These are phyloP conservation scores for Pseudomyrmex pallidus DNA, from an alignment of 1,140 invertebrate genomes.

Conservation along the genomic window DNA sequence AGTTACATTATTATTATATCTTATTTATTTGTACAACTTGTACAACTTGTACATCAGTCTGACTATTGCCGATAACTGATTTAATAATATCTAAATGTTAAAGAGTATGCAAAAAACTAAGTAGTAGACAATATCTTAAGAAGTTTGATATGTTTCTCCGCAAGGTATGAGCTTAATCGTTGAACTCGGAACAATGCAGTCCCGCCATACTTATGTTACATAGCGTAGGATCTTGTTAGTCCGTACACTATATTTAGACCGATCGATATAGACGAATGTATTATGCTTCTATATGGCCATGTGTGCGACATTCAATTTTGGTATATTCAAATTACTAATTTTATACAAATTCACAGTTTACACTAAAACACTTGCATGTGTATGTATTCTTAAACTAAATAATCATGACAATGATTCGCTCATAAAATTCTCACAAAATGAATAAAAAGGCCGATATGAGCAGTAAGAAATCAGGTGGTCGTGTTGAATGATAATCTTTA, in stretches of 20 bases:
- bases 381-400: no score
- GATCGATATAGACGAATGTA: constrained; percentile 70
- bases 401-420: no score
- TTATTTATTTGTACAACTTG: constrained; percentile 13
- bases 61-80: constrained; percentile 48
- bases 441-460: no score
- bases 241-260: constrained; percentile 73
- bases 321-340: no score
- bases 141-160: constrained; percentile 22
- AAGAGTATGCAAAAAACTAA: constrained; percentile 15
- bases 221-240: constrained; percentile 69
- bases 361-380: no score
- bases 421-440: no score
- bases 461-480: no score
- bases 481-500: no score
- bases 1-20: background rate
- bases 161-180: background rate
- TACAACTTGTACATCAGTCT: constrained; percentile 10
- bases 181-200: constrained; percentile 65
- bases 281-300: constrained; percentile 31
- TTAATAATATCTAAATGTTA: constrained; percentile 29
- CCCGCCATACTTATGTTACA: constrained; percentile 64
- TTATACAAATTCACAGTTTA: no score
- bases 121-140: constrained; percentile 22
- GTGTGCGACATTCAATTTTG: no score